Base-by-base conservation (phyloP, 1,140 invertebrate species). In the Listronotus bonariensis region DNA sequence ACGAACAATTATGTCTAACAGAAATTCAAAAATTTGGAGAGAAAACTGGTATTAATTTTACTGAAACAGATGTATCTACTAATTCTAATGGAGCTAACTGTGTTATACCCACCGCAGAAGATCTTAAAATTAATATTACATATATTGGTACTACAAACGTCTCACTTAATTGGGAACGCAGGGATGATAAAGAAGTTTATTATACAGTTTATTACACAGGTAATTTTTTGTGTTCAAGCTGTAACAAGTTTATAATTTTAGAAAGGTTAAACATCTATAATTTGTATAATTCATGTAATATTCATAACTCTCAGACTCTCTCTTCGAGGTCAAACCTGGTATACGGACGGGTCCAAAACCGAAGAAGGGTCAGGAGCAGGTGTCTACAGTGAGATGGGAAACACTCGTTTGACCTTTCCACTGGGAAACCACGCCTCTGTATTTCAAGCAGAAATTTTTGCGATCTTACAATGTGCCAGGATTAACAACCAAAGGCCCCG, bases 131-230 rank as follows among this genome's bases (percentile, higher is more conserved):
- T 14, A 69, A 74, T 5, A 74, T 76, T 0, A 74, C 78, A 0
- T 63, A 77, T 7, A 52, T 63, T 11, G 65, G 56, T 49, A 51
- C 74, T 1, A 74, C 60, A 34, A 73, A 72, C 17, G 81, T 79
- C 9, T 72, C 82, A 0, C 70, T 85, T 0, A 71, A 77, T 67
- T 90, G 87, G 87, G 79, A 83, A 18, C 78, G 79, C 61, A 83
- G 87, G 36, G 90, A 95, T 75, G 83, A 92, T 9, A 85, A 87
- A 9, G 80, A 96, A 1, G 82, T 96, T 0, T 90, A 92, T 46
- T 97, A 95, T 77, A 87, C 92, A 20, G 83, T 95, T 20, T 92
- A 92, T 89, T 89, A 70, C 82, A 85, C 49, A 58, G 61, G 46
- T 72, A 54, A 20, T 80, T 84, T 86, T 26, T 26, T 26, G 20